These are phyloP conservation scores for Drosophila lini DNA, from an alignment of 1,140 invertebrate genomes.

Conservation along the genomic window DNA sequence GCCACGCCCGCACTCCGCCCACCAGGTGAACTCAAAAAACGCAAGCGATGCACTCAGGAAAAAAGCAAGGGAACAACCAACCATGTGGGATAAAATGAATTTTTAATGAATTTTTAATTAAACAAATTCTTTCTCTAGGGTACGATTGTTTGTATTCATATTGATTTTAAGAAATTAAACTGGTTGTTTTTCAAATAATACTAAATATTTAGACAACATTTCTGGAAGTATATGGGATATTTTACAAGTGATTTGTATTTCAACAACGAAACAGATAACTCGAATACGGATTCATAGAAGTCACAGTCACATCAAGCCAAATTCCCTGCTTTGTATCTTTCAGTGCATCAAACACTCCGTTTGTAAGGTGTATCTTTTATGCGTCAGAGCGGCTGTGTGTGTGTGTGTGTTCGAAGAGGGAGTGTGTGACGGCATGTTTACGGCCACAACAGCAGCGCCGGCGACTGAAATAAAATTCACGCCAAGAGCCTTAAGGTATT, in stretches of 20 bases:
- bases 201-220: background rate
- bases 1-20: constrained; percentile 20
- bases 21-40: background rate
- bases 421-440: constrained; percentile 56
- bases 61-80: background rate
- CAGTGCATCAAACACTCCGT: constrained; percentile 17
- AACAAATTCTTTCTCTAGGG: too few relatives aligned
- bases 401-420: background rate
- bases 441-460: constrained; percentile 64
- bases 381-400: background rate
- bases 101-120: too few relatives aligned
- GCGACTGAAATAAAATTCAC: constrained; percentile 74
- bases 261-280: background rate
- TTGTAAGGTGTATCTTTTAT: constrained; percentile 32
- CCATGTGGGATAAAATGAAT: too few relatives aligned
- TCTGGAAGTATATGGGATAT: background rate
- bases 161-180: too few relatives aligned
- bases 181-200: background rate
- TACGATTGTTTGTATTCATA: too few relatives aligned
- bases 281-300: background rate
- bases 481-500: constrained; percentile 78
- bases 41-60: background rate
- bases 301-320: too few relatives aligned
- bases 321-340: background rate
- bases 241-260: background rate